Conservation (phyloP, 2,797 vertebrate species). For the Protonibea diacanthus region DNA sequence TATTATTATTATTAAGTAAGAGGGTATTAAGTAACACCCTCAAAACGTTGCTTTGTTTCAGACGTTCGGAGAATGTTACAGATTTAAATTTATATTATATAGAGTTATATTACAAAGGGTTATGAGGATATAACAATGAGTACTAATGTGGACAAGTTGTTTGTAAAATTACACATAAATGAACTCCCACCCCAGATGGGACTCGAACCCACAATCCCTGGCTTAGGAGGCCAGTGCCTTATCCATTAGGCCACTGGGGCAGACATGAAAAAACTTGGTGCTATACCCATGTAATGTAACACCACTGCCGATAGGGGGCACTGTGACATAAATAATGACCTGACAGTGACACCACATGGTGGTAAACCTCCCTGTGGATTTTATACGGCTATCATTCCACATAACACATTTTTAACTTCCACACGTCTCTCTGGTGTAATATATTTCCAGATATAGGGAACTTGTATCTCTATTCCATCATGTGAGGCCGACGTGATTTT, state of each 20-base stretch:
- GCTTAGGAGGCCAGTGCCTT: constrained; percentile 79
- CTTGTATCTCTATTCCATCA: not conserved
- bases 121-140: too few species aligned
- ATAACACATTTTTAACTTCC: constrained; percentile 49
- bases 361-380: constrained; percentile 39
- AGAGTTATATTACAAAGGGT: not conserved
- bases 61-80: not conserved
- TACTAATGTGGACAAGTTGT: too few species aligned
- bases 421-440: constrained; percentile 15
- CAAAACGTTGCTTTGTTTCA: not conserved
- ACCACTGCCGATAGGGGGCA: constrained; percentile 63
- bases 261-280: fast-evolving
- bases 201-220: constrained; percentile 79
- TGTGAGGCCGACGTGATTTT: not conserved
- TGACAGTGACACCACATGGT: not conserved
- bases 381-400: constrained; percentile 42
- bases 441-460: not conserved
- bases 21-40: too few species aligned
- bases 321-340: constrained; percentile 38
- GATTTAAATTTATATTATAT: not conserved
- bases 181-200: constrained; percentile 61
- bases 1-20: too few species aligned
- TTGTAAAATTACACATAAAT: not conserved
- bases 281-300: fast-evolving
- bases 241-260: constrained; percentile 73